Conservation (phyloP, 2,113 vertebrate genomes). For the Calyptommatus sinebrachiatus region DNA sequence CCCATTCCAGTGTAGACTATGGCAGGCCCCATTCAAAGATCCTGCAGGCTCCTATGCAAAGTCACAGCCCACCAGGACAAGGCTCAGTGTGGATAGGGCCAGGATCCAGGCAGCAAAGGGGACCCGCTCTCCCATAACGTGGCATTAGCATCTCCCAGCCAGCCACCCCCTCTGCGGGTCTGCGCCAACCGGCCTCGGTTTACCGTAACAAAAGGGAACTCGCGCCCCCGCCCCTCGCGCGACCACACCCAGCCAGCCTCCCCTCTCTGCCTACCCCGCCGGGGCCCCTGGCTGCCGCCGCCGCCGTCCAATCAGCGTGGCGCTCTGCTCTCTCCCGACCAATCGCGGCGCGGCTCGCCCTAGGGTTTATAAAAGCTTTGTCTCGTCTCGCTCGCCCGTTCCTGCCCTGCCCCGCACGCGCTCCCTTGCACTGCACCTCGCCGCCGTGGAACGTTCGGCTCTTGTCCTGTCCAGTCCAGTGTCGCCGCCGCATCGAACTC, state of each 20-base stretch:
- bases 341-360: conserved; percentile 4
- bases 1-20: too few relatives aligned
- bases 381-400: not conserved
- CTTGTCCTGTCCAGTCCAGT: too few relatives aligned
- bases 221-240: not conserved
- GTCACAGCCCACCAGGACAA: too few relatives aligned
- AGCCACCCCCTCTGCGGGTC: not conserved
- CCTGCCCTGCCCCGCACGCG: too few relatives aligned
- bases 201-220: not conserved
- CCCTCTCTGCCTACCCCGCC: not conserved
- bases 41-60: too few relatives aligned
- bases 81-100: too few relatives aligned
- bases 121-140: too few relatives aligned
- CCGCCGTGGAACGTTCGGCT: too few relatives aligned
- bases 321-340: not conserved
- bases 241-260: conserved; percentile 9
- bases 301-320: not conserved
- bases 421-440: too few relatives aligned
- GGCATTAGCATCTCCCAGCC: too few relatives aligned
- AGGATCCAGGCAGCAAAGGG: too few relatives aligned
- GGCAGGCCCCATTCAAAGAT: too few relatives aligned
- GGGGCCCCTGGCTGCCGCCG: not conserved
- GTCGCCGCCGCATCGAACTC: not conserved
- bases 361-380: conserved; percentile 32
- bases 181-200: not conserved